Percentiles rank a stretch among this genome's conserved stretches.
These are phyloP conservation scores for Siniperca knerii DNA, from an alignment of 2,113 vertebrate species.

Conservation along the genomic window DNA sequence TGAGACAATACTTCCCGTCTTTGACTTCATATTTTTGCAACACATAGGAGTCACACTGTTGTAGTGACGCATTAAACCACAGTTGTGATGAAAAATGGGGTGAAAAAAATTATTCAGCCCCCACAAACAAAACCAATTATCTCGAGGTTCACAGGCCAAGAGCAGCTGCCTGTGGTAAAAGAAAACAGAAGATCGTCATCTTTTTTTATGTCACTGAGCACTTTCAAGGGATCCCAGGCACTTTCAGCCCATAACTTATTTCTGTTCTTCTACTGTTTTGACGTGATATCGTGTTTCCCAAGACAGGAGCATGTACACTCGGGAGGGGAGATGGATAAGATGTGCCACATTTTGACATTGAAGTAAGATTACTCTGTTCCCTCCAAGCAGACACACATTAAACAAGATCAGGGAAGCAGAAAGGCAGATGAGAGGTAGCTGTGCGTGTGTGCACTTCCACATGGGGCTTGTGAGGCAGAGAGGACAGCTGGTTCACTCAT, in stretches of 20 bases:
- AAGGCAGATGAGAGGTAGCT: slow-evolving; percentile 60
- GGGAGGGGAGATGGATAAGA: slow-evolving; percentile 58
- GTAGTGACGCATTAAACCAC: slow-evolving; percentile 29
- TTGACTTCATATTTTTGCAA: slow-evolving; percentile 35
- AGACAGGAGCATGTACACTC: slow-evolving; percentile 59
- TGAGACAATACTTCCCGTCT: slow-evolving; percentile 58
- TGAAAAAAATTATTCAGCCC: slow-evolving; percentile 42
- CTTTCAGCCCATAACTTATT: slow-evolving; percentile 67
- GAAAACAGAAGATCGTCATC: slow-evolving; percentile 49
- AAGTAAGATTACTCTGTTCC: slow-evolving; percentile 71
- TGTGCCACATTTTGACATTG: slow-evolving; percentile 69
- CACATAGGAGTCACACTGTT: slow-evolving; percentile 36
- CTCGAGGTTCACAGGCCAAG: slow-evolving; percentile 46
- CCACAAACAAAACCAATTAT: slow-evolving; percentile 70
- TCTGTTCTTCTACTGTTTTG: slow-evolving; percentile 70
- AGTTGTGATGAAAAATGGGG: slow-evolving; percentile 43
- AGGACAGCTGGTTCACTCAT: slow-evolving; percentile 78
- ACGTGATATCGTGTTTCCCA: slow-evolving; percentile 72
- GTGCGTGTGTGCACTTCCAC: slow-evolving; percentile 57
- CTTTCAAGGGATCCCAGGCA: slow-evolving; percentile 62
- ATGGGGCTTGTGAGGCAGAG: slow-evolving; percentile 51
- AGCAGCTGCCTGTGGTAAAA: slow-evolving; percentile 64
- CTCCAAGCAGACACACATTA: slow-evolving; percentile 62
- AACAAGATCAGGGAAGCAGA: slow-evolving; percentile 65
- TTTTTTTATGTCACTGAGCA: slow-evolving; percentile 52